These are phyloP conservation scores for Bemisia tabaci DNA, from an alignment of 1,140 invertebrate species.

Conservation along the genomic window DNA sequence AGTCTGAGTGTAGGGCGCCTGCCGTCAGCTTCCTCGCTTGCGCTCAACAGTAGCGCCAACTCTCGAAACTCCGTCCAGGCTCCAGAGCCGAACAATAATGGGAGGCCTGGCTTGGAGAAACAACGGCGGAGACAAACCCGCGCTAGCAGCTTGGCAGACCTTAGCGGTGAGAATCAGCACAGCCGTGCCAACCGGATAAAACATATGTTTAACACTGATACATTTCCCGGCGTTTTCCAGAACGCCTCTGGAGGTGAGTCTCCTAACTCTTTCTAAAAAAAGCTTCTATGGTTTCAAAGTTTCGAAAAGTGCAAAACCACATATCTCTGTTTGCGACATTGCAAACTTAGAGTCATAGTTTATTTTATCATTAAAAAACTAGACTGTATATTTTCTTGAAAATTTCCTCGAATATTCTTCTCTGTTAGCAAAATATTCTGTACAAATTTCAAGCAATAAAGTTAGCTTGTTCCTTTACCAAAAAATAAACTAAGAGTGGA, in stretches of 20 bases:
- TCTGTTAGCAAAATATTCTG: no score
- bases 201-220: constrained; percentile 25
- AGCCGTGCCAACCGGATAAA: constrained; percentile 22
- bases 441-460: no score
- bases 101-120: not conserved
- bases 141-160: constrained; percentile 10
- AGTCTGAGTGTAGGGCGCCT: constrained; percentile 33
- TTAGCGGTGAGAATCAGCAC: constrained; percentile 18
- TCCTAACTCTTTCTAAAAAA: not conserved
- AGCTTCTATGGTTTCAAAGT: no score
- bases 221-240: constrained; percentile 24
- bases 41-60: not conserved
- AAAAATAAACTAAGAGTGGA: no score
- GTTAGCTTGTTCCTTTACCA: no score
- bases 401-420: no score
- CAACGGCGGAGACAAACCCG: constrained; percentile 7
- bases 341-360: no score
- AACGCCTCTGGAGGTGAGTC: constrained; percentile 26
- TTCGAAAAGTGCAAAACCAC: no score
- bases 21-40: constrained; percentile 19
- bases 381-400: no score
- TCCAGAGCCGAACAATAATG: constrained; percentile 4
- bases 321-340: no score
- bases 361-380: no score
- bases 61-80: constrained; percentile 11